phyloP scores from a whole-genome alignment of 2,113 vertebrate genomes.

The Nibea coibor region DNA sequence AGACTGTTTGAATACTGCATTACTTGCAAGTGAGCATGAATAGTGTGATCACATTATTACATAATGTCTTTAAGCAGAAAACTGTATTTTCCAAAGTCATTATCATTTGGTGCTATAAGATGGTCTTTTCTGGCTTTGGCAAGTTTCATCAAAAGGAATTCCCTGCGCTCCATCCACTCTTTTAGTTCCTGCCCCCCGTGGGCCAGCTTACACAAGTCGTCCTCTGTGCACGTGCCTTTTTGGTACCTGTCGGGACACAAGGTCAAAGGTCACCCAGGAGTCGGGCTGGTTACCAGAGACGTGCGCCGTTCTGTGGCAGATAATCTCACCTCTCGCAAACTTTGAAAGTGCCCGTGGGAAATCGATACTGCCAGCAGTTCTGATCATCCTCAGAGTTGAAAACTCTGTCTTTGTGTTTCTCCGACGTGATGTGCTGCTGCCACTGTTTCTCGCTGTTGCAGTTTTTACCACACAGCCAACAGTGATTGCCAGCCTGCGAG shows the following conservation, averaged over 20 bases:
- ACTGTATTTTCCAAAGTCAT: slow-evolving; percentile 99
- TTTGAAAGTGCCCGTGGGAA: slow-evolving; percentile 94
- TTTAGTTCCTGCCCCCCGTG: slow-evolving; percentile 93
- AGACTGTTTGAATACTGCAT: slow-evolving; percentile 67
- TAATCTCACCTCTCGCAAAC: slow-evolving; percentile 92
- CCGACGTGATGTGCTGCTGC: slow-evolving; percentile 98
- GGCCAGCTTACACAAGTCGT: slow-evolving; percentile 91
- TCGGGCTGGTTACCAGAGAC: not conserved
- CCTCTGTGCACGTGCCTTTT: slow-evolving; percentile 90
- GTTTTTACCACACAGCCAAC: slow-evolving; percentile 99
- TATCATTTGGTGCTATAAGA: slow-evolving; percentile 98
- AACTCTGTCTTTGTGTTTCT: slow-evolving; percentile 98
- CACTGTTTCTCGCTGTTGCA: slow-evolving; percentile 99
- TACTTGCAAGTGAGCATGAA: slow-evolving; percentile 45
- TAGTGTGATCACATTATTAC: slow-evolving; percentile 81
- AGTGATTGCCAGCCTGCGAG: slow-evolving; percentile 94
- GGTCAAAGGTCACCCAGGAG: slow-evolving; percentile 11
- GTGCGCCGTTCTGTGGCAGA: rapidly evolving
- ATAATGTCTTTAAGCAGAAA: slow-evolving; percentile 99
- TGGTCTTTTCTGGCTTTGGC: slow-evolving; percentile 97
- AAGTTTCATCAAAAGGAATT: slow-evolving; percentile 96
- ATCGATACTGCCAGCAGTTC: slow-evolving; percentile 98
- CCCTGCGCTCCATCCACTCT: slow-evolving; percentile 94
- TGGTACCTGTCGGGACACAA: slow-evolving; percentile 84
- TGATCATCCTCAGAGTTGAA: slow-evolving; percentile 98